Conservation (phyloP, 2,113 vertebrate species). For the Ariopsis seemanni region DNA sequence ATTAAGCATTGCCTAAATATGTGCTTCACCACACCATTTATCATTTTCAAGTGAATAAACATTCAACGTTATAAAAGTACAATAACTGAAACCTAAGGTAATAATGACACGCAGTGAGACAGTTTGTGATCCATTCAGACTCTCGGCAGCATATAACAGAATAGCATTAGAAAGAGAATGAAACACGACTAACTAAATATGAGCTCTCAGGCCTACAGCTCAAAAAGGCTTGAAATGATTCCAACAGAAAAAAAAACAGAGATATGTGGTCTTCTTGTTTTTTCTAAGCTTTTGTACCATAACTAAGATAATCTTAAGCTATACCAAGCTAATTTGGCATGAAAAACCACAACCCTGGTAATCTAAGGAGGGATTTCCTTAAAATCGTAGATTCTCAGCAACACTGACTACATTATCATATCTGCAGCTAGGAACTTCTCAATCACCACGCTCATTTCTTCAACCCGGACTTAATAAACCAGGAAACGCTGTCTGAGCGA, state of each 20-base stretch:
- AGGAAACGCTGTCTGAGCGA: too few species aligned
- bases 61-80: not conserved
- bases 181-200: not conserved
- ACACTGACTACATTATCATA: not conserved
- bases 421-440: not conserved
- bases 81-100: not conserved
- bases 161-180: not conserved
- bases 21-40: too few species aligned
- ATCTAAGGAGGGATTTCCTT: not conserved
- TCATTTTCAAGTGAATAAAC: too few species aligned
- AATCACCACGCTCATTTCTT: not conserved
- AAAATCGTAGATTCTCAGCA: too few species aligned
- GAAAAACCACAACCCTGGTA: not conserved
- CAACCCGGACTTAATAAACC: too few species aligned
- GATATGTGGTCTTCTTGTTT: not conserved
- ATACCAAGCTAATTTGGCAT: not conserved
- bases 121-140: not conserved
- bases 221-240: too few species aligned
- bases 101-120: too few species aligned
- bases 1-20: too few species aligned
- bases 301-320: not conserved
- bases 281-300: not conserved
- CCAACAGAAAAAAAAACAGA: not conserved
- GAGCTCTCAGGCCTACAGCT: too few species aligned
- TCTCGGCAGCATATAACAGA: not conserved